Evolutionary conservation across 92 coral and sea anemone genomes (phyloP), one percentile per base, ranked within the genome.

Genomic region (Muricea muricata): DNA sequence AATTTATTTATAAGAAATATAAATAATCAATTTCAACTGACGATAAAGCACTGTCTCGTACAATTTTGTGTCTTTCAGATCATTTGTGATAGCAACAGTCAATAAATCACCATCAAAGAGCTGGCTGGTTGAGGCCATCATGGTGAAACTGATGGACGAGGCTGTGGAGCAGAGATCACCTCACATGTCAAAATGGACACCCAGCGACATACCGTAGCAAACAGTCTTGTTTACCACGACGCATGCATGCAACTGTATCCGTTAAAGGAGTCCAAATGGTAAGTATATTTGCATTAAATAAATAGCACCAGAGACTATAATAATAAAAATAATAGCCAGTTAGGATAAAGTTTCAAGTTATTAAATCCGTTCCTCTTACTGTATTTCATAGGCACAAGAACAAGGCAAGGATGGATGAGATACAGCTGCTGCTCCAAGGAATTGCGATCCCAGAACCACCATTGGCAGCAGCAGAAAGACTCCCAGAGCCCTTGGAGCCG

Each of bases 51-150:
- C n/a, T n/a, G n/a, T n/a, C n/a, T n/a, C n/a, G n/a, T n/a, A n/a
- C n/a, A n/a, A n/a, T 24, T 3, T 30, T 68, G 9, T 42, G 14
- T 4, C 60, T 56, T 61, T 73, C 66, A 87, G 87, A 52, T 67
- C 66, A 28, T 87, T 87, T 54, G 72, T 87, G 31, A 73, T 66
- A 39, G 91, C 76, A 40, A 35, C 20, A 20, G 82, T 77, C 11
- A 83, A 80, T 1, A 31, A 45, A 4, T 47, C 61, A 11, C 87
- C 87, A 6, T 73, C 85, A 0, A 67, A 42, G 17, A 75, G 91
- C 31, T 28, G 91, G 28, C 40, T 74, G 4, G 91, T 83, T 18
- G 88, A 88, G 28, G 91, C 88, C 6, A 65, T 82, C 13, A 58
- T 82, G 23, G 35, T 75, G 23, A 8, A 47, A 2, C 66, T 88